Base-by-base conservation (phyloP, 2,888 invertebrate species). In the Ennomos erosarius region DNA sequence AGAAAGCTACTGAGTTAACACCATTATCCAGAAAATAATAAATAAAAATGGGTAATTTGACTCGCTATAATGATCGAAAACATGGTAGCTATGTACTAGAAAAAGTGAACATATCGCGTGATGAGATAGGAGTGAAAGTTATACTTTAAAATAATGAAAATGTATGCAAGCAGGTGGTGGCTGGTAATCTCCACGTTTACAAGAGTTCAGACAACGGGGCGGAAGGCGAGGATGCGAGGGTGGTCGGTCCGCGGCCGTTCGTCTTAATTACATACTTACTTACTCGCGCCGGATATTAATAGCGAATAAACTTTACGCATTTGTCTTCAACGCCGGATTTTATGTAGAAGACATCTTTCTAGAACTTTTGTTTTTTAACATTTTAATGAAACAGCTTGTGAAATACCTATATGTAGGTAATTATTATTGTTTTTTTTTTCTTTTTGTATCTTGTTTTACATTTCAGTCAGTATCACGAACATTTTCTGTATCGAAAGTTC, bases 211-310 rank as follows among this genome's bases (percentile, higher is more conserved):
- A 9, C 26, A 3, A 6, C 11, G 44, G 39, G 39, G 3, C 8
- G 39, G 37, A 6, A 6, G 26, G 26, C 6, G 26, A 6, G 6
- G 26, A 6, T 4, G 5, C 0, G 26, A 26, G 26, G 26, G 26
- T 26, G 26, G 26, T 26, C 26, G 26, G 26, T 26, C 26, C 44
- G 36, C 36, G 34, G 43, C 54, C 44, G 51, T 63, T 65, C 48
- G 47, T 67, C 60, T 65, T 61, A 63, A 67, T 67, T 64, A 67
- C 55, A 54, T 64, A 50, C 55, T 39, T 48, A 50, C 56, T 40
- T 55, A 55, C 55, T 37, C 36, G 49, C 52, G 39, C 40, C 11
- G 58, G 55, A 57, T 61, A 65, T 67, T 58, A 67, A 63, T 59
- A 58, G 55, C 45, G 61, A 53, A 36, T 56, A 49, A 64, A 68